A percentile compares a stretch with the other conserved stretches of the same genome.
These are phyloP conservation scores for Neria commutata DNA, from an alignment of 2,888 invertebrate genomes.

Conservation along the genomic window DNA sequence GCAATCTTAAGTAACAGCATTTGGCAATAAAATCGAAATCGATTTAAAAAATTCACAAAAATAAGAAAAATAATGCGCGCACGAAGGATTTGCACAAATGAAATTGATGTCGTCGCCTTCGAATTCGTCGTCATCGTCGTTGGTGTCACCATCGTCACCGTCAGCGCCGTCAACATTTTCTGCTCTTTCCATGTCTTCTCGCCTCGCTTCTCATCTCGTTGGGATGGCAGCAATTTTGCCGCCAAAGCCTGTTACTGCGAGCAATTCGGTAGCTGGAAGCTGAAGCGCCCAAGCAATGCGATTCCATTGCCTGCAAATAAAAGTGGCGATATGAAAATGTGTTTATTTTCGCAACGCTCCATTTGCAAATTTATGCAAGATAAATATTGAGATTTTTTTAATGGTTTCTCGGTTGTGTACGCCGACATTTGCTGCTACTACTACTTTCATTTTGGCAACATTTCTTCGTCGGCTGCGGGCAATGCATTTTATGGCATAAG, in stretches of 20 bases:
- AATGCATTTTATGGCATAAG: neutral
- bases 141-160: constrained; percentile 13
- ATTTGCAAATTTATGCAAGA: constrained; percentile 55
- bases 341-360: constrained; percentile 53
- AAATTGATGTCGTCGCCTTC: constrained; percentile 14
- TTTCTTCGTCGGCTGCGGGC: neutral
- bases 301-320: constrained; percentile 29
- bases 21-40: constrained; percentile 56
- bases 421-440: neutral
- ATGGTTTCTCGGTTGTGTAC: neutral
- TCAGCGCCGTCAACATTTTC: constrained; percentile 16
- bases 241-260: constrained; percentile 12
- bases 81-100: constrained; percentile 45
- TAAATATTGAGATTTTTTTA: constrained; percentile 45
- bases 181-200: constrained; percentile 13
- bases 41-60: constrained; percentile 36
- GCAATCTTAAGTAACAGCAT: constrained; percentile 55
- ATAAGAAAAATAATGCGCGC: constrained; percentile 45
- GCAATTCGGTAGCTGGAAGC: constrained; percentile 23
- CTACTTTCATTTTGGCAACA: neutral
- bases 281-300: neutral
- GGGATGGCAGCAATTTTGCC: constrained; percentile 21
- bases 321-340: constrained; percentile 52
- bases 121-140: neutral
- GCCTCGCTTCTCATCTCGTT: constrained; percentile 34